phyloP scores from a whole-genome alignment of 2,888 invertebrate genomes.

The Drosophila koepferae region DNA sequence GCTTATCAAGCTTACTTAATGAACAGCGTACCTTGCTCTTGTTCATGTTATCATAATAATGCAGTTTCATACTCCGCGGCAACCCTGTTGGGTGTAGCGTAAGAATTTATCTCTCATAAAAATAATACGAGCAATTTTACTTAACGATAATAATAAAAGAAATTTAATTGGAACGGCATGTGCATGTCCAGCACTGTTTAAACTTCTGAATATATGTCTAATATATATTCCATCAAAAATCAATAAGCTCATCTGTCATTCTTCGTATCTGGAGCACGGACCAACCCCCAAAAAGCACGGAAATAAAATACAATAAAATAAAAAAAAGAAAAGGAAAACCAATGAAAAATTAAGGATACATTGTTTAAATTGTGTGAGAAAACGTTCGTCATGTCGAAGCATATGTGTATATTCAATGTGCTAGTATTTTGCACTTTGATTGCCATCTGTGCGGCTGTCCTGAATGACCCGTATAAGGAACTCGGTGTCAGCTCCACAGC shows the following conservation, averaged over 20 bases:
- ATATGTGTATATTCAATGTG: slow-evolving; percentile 13
- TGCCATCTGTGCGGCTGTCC: slow-evolving; percentile 17
- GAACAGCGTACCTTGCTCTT: slow-evolving; percentile 28
- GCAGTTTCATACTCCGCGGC: slow-evolving; percentile 52
- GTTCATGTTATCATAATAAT: slow-evolving; percentile 3
- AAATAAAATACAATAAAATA: neutral
- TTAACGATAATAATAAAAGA: slow-evolving; percentile 24
- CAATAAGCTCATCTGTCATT: slow-evolving; percentile 51
- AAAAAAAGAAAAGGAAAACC: slow-evolving; percentile 17
- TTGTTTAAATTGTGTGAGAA: slow-evolving; percentile 14
- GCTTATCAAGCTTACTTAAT: neutral
- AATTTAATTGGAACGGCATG: slow-evolving; percentile 43
- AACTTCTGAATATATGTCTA: slow-evolving; percentile 8
- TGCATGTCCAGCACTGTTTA: slow-evolving; percentile 28
- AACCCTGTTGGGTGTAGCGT: slow-evolving; percentile 61
- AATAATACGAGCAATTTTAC: slow-evolving; percentile 41
- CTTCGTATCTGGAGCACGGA: slow-evolving; percentile 52
- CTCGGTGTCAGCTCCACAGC: slow-evolving; percentile 92
- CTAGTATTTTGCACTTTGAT: slow-evolving; percentile 25
- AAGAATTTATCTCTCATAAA: slow-evolving; percentile 40
- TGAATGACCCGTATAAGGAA: slow-evolving; percentile 92
- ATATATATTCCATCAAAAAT: slow-evolving; percentile 36
- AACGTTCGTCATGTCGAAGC: slow-evolving; percentile 27
- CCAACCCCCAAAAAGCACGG: slow-evolving; percentile 42
- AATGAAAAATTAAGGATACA: slow-evolving; percentile 20